Conservation (phyloP, 2,888 invertebrate genomes). For the Tachystola acroxantha region DNA sequence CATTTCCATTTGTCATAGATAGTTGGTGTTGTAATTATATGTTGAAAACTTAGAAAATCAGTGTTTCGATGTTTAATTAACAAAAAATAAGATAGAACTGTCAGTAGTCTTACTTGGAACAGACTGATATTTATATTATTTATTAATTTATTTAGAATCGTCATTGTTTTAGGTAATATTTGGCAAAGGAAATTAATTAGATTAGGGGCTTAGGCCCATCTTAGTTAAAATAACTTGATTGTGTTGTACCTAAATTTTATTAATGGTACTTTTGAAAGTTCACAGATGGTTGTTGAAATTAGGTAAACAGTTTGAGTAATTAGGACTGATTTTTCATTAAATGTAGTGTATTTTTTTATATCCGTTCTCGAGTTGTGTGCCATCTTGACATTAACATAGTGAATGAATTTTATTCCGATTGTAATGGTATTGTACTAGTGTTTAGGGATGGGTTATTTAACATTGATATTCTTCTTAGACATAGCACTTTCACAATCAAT, state of each 20-base stretch:
- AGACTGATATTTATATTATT: too few relatives aligned
- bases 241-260: slow-evolving; percentile 44
- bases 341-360: slow-evolving; percentile 25
- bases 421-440: slow-evolving; percentile 14
- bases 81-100: slow-evolving; percentile 19
- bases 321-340: slow-evolving; percentile 32
- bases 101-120: too few relatives aligned
- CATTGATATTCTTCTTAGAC: slow-evolving; percentile 31
- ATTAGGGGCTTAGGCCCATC: slow-evolving; percentile 64
- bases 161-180: slow-evolving; percentile 41
- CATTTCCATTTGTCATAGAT: slow-evolving; percentile 58
- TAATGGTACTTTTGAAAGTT: slow-evolving; percentile 65
- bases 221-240: slow-evolving; percentile 37
- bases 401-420: slow-evolving; percentile 37
- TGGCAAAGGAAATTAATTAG: slow-evolving; percentile 40
- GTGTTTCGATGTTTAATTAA: slow-evolving; percentile 12
- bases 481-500: slow-evolving; percentile 52
- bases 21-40: slow-evolving; percentile 64
- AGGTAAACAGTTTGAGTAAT: slow-evolving; percentile 64
- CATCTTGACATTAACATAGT: slow-evolving; percentile 40
- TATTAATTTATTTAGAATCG: too few relatives aligned
- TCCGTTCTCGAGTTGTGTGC: not conserved
- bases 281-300: slow-evolving; percentile 71
- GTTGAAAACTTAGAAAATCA: slow-evolving; percentile 44
- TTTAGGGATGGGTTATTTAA: slow-evolving; percentile 32